Percentiles rank a stretch among this genome's conserved stretches.
Evolutionary conservation across 2,888 invertebrate species (phyloP).

Genomic region (Lottia gigantea): DNA sequence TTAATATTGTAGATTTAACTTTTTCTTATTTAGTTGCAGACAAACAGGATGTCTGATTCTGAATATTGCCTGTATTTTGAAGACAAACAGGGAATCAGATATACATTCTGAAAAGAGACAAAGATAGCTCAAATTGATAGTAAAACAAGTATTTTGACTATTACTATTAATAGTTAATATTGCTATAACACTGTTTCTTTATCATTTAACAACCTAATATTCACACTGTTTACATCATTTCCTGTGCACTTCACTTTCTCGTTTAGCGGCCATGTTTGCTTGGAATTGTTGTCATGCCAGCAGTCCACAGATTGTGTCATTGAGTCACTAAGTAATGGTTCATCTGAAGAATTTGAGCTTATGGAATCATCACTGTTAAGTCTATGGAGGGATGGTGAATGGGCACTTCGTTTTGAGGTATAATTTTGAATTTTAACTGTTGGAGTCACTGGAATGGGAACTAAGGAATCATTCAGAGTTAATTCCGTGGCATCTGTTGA

Average conservation of each 20-base stretch:
- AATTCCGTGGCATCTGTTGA: not conserved
- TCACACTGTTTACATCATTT: not conserved
- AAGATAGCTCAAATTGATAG: no score
- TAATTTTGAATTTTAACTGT: conserved; percentile 36
- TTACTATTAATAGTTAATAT: no score
- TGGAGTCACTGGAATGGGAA: conserved; percentile 39
- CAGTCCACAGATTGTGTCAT: not conserved
- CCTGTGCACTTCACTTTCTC: not conserved
- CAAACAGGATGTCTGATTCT: no score
- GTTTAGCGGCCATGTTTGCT: not conserved
- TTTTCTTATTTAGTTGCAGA: no score
- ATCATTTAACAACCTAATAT: not conserved
- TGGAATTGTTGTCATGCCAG: not conserved
- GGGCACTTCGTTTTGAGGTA: conserved; percentile 15
- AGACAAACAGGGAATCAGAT: no score
- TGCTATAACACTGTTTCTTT: conserved; percentile 4
- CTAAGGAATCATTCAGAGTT: conserved; percentile 23
- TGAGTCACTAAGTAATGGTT: conserved; percentile 17
- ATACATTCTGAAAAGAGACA: no score
- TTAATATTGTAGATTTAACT: no score
- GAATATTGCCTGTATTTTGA: no score
- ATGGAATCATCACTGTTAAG: conserved; percentile 28
- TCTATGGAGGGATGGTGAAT: conserved; percentile 5
- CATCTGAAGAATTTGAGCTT: conserved; percentile 35
- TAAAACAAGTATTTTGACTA: no score